Conservation (phyloP, 2,797 vertebrate genomes). For the Odontamblyopus lacepedii region DNA sequence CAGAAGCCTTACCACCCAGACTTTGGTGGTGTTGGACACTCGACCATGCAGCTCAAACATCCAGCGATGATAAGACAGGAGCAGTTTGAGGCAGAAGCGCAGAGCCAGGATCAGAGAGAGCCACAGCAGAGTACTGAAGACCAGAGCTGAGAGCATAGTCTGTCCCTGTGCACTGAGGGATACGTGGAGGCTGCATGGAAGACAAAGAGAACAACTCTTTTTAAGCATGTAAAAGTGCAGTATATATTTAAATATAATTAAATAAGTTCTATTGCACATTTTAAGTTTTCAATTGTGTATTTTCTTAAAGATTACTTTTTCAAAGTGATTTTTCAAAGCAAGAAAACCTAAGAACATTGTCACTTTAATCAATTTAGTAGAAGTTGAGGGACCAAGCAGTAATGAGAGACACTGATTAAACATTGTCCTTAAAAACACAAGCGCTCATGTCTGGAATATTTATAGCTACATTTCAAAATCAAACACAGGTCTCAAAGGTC, state of each 20-base stretch:
- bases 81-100: slow-evolving; percentile 80
- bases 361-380: no score
- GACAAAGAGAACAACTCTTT: background rate
- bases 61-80: slow-evolving; percentile 87
- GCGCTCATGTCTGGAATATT: background rate
- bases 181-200: slow-evolving; percentile 63
- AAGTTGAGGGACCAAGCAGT: no score
- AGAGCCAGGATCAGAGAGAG: slow-evolving; percentile 83
- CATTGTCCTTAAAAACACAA: no score
- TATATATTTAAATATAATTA: background rate
- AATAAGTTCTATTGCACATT: background rate
- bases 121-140: slow-evolving; percentile 86
- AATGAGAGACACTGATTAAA: no score
- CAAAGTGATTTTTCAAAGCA: no score
- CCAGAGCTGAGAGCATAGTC: slow-evolving; percentile 77
- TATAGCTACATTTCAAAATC: background rate
- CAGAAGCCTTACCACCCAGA: slow-evolving; percentile 82
- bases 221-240: background rate
- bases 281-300: background rate
- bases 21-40: slow-evolving; percentile 80
- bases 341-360: no score
- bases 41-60: slow-evolving; percentile 82
- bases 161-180: slow-evolving; percentile 76
- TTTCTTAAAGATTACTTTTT: no score
- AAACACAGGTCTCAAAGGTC: background rate